These are phyloP conservation scores for Mustela nigripes DNA, from an alignment of 2,113 vertebrate species.

Conservation along the genomic window DNA sequence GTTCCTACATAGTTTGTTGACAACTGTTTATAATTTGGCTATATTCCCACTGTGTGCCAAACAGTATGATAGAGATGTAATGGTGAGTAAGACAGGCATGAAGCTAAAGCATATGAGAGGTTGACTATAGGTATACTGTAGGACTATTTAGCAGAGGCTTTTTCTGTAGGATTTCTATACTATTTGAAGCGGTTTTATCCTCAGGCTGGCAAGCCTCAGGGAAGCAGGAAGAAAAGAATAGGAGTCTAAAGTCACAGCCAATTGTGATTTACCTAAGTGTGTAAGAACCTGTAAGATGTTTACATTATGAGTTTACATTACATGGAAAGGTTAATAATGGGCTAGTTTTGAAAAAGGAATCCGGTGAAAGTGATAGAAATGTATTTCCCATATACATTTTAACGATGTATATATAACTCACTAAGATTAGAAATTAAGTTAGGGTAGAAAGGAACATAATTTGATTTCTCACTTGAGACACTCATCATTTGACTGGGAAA, in stretches of 20 bases:
- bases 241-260: background rate
- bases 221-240: background rate
- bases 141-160: background rate
- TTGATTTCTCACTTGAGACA: background rate
- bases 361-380: background rate
- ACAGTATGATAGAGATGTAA: background rate
- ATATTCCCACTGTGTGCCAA: background rate
- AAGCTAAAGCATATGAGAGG: background rate
- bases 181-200: background rate
- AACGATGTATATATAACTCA: background rate
- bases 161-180: background rate
- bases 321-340: background rate
- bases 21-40: background rate
- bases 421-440: background rate
- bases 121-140: background rate
- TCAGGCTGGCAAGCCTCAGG: background rate
- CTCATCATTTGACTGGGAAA: background rate
- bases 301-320: background rate
- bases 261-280: background rate
- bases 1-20: background rate
- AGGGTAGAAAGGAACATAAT: background rate
- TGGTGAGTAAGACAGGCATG: background rate
- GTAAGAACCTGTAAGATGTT: background rate
- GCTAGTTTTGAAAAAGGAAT: background rate
- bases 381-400: background rate